A percentile compares a stretch with the other conserved stretches of the same genome.
Evolutionary conservation across 1,140 invertebrate genomes (phyloP).

Genomic region (Danaus melanippus): DNA sequence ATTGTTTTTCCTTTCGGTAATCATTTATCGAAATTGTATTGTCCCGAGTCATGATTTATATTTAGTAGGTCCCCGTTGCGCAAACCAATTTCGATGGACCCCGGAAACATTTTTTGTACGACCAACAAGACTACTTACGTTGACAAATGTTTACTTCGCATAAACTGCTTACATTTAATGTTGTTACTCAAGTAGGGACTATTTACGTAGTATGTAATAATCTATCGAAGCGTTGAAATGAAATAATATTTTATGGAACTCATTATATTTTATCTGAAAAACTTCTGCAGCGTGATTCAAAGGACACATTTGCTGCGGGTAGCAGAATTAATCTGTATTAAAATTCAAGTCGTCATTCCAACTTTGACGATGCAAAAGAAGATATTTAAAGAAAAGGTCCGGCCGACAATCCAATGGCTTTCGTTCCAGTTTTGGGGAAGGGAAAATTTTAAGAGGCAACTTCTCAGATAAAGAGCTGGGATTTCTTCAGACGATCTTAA

Average conservation of each 20-base stretch:
- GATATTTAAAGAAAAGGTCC: constrained; percentile 28
- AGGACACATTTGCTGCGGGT: constrained; percentile 22
- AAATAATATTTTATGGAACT: too few species aligned
- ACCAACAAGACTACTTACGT: too few species aligned
- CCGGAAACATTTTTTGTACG: constrained; percentile 19
- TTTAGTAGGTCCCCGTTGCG: constrained; percentile 25
- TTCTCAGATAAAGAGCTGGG: constrained; percentile 28
- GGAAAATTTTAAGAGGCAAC: constrained; percentile 47
- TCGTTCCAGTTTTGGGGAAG: constrained; percentile 32
- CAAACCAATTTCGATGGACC: constrained; percentile 27
- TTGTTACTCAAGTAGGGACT: too few species aligned
- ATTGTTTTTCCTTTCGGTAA: constrained; percentile 13
- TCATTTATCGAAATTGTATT: constrained; percentile 41
- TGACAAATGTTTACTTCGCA: too few species aligned
- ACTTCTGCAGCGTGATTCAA: constrained; percentile 20
- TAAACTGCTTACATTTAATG: too few species aligned
- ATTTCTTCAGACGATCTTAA: neutral
- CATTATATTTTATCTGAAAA: constrained; percentile 23
- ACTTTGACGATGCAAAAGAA: constrained; percentile 30
- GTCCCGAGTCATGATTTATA: constrained; percentile 39
- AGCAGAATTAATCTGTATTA: constrained; percentile 27
- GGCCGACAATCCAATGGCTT: constrained; percentile 30
- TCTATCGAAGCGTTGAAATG: too few species aligned
- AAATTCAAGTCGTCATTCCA: constrained; percentile 35
- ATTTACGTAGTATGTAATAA: too few species aligned